These are phyloP conservation scores for Athrips mouffetella DNA, from an alignment of 2,888 invertebrate genomes.

Conservation along the genomic window DNA sequence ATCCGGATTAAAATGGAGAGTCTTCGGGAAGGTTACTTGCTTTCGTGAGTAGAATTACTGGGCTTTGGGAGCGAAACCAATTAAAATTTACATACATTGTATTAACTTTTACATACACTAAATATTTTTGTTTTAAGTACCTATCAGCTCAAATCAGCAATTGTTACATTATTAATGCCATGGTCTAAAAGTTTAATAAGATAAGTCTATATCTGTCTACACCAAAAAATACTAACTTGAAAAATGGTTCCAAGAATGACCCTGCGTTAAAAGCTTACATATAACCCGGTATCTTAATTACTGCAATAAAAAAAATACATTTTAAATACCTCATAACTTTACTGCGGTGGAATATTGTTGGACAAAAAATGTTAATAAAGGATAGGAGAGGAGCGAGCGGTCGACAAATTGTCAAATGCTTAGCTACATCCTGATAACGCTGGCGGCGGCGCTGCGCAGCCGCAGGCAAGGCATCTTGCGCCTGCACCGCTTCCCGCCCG, in stretches of 20 bases:
- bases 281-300: conserved; percentile 70
- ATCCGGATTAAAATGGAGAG: too few relatives aligned
- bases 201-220: too few relatives aligned
- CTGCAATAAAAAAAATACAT: conserved; percentile 68
- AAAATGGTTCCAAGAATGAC: conserved; percentile 42
- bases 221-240: conserved; percentile 37
- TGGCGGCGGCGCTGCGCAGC: conserved; percentile 11
- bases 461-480: conserved; percentile 22
- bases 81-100: too few relatives aligned
- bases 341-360: conserved; percentile 57
- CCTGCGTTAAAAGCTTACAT: conserved; percentile 63
- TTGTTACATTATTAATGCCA: too few relatives aligned
- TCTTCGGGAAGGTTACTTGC: too few relatives aligned
- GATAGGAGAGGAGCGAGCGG: conserved; percentile 45
- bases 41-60: too few relatives aligned
- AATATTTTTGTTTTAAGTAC: too few relatives aligned
- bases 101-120: too few relatives aligned
- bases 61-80: too few relatives aligned
- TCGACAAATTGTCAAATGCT: conserved; percentile 64
- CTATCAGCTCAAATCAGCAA: too few relatives aligned
- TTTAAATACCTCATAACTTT: conserved; percentile 65
- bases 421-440: conserved; percentile 50
- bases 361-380: conserved; percentile 62
- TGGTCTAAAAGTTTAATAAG: too few relatives aligned
- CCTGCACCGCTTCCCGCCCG: conserved; percentile 14